Evolutionary conservation across 2,113 vertebrate genomes (phyloP), one percentile per base, ranked within the genome.

Genomic region (Archocentrus centrarchus): DNA sequence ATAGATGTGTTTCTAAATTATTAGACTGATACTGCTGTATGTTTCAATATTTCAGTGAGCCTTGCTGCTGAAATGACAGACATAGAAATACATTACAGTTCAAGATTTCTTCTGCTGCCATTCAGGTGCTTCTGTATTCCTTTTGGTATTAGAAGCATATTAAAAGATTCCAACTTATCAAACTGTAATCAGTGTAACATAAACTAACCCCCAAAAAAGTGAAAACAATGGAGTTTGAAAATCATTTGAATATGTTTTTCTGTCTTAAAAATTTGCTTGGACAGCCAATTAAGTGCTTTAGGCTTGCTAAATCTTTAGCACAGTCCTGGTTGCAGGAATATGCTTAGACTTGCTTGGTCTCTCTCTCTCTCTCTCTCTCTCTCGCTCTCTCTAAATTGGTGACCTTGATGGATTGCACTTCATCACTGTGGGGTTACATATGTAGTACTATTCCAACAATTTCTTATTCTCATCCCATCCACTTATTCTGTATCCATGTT

Each of bases 1-100:
- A 70, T 44, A 70, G 17, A 11, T 73, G 18, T 66, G 39, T 27
- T 50, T 77, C 15, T 35, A 47, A 73, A 73, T 66, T 20, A 30
- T 60, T 30, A 44, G 6, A 80, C 2, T 37, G 14, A 20, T 58
- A 73, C 22, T 37, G 68, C n/a, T 63, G 2, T 55, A 8, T 82
- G n/a, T 73, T 81, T 78, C n/a, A 75, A 70, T 82, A 18, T 64
- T 81, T 81, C 27, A 78, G 61, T 60, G 17, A 83, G 50, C n/a
- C 27, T 13, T 59, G 47, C 61, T 41, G 20, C 30, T 15, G 47
- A 35, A 55, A 75, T 59, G 59, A 59, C 18, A 37, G 66, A 39
- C 17, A 62, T 58, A 75, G 41, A 10, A 82, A 77, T n/a, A 75
- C 17, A 62, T 75, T 22, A 76, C 59, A 73, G 44, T 73, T 73